Conservation (phyloP, 30 jellyfish, hydroid and myxozoan species). For the Catostylus mosaicus region DNA sequence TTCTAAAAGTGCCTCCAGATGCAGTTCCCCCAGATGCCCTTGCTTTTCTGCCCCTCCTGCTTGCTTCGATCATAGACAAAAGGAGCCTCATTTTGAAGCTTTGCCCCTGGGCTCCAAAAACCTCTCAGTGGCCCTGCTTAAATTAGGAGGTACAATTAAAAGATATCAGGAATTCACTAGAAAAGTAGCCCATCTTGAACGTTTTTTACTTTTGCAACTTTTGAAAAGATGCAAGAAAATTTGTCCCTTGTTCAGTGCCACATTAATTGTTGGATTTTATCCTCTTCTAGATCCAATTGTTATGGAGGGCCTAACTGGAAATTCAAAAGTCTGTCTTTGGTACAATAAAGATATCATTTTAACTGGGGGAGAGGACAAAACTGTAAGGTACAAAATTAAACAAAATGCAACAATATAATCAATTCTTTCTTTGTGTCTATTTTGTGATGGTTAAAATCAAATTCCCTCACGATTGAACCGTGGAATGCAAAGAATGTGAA, state of each 20-base stretch:
- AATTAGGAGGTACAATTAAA: too few relatives aligned
- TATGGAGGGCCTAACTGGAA: constrained; percentile 88
- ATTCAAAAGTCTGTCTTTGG: constrained; percentile 92
- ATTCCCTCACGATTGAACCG: too few relatives aligned
- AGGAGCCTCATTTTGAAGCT: too few relatives aligned
- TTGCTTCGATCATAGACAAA: too few relatives aligned
- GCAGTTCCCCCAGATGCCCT: too few relatives aligned
- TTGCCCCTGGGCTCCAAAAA: too few relatives aligned
- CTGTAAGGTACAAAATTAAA: constrained; percentile 57
- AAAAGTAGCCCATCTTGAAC: background rate
- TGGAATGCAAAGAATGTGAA: too few relatives aligned
- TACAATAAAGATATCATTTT: constrained; percentile 45
- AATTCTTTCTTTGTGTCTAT: background rate
- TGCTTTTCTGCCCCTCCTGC: too few relatives aligned
- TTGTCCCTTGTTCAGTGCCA: too few relatives aligned
- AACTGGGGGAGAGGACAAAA: constrained; percentile 90
- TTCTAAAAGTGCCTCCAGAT: too few relatives aligned
- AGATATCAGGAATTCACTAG: background rate
- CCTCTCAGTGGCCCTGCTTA: too few relatives aligned
- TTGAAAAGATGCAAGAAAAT: background rate
- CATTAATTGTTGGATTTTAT: background rate
- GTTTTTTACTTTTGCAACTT: background rate
- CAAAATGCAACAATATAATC: background rate
- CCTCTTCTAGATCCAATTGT: constrained; percentile 70
- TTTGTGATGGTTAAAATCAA: background rate